Evolutionary conservation across 2,797 vertebrate species (phyloP), one percentile per base, ranked within the genome.

Genomic region (Lagorchestes hirsutus): DNA sequence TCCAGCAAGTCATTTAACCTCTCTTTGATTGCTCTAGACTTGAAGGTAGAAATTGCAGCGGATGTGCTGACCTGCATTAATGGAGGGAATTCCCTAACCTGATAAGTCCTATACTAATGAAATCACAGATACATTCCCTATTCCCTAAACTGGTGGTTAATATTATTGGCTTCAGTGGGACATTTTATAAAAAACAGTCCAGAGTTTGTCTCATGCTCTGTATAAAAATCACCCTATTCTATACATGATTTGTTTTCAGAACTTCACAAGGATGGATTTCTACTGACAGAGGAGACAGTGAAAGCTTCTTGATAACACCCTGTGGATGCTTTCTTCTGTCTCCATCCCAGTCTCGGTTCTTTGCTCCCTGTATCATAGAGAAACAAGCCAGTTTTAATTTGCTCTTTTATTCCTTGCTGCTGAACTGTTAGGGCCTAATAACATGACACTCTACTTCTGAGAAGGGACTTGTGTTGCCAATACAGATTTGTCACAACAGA

Each of bases 401-500:
- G 40, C 10, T 87, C 40, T 50, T 11, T 87, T 87, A 11, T 2
- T 34, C 0, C 55, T 13, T 28, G 24, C 93, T 46, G 93, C 92
- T 40, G 14, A 94, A 9, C 3, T 55, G 87, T 55, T 90, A 27
- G 14, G 27, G 12, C 46, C 28, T 94, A 82, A 40, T 0, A 27
- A 14, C 54, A 58, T 34, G 55, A 91, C 54, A 40, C 52, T 90
- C 40, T 4, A 1, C 34, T 91, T 92, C 67, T 57, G 62, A 29
- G 56, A 92, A 56, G 56, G 92, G 0, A 54, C 8, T 27, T 3
- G 34, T 18, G 31, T 1, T 40, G 40, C 67, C 58, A 92, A 93
- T n/a, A 54, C 0, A 94, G 74, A 92, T 56, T 90, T 57, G 62
- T 93, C 93, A 55, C 57, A 94, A 54, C 24, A 94, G 95, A 54